Base-by-base conservation (phyloP, 1,140 invertebrate species). In the Ceratosolen fusciceps region DNA sequence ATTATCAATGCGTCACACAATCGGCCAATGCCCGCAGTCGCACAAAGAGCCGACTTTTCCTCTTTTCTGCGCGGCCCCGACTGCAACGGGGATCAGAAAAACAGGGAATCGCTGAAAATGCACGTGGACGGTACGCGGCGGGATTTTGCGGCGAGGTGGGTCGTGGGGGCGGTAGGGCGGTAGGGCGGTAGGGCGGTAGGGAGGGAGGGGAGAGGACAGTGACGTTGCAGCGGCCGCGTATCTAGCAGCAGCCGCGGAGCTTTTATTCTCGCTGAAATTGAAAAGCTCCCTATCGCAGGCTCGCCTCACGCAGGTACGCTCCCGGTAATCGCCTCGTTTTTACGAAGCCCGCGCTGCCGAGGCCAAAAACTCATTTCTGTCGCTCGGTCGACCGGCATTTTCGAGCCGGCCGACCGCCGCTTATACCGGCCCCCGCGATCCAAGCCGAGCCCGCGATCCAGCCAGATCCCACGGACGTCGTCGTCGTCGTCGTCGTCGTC, bases 1-100 rank as follows among this genome's bases (percentile, higher is more conserved):
- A 90, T 90, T 90, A 90, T 90, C 88, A 90, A 89, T 88, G 85
- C 85, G 87, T 87, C 83, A 85, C 87, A 89, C 88, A 90, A 89
- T 90, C 88, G 84, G 84, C 77, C 81, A 82, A 80, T 24, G 0
- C 39, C 76, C 31, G 49, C 70, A 62, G 52, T 24, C 26, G 49
- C 52, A 83, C 76, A 83, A 65, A 81, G 82, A 83, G 79, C 58
- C 68, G 74, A 68, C n/a, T 81, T 74, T 81, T 74, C 26, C 75
- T 60, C 75, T 77, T 71, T 71, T 60, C 65, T 43, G 31, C n/a
- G 26, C 52, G 29, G n/a, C 47, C 31, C 58, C 39, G 47, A 19
- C n/a, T 60, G 60, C 26, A 65, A 24, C 26, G 0, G 62, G 70
- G 14, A 58, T 29, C 56, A 70, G 70, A 52, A n/a, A n/a, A n/a